Evolutionary conservation across 2,113 vertebrate species (phyloP), one percentile per base, ranked within the genome.

Genomic region (Protomyctophum bolini): DNA sequence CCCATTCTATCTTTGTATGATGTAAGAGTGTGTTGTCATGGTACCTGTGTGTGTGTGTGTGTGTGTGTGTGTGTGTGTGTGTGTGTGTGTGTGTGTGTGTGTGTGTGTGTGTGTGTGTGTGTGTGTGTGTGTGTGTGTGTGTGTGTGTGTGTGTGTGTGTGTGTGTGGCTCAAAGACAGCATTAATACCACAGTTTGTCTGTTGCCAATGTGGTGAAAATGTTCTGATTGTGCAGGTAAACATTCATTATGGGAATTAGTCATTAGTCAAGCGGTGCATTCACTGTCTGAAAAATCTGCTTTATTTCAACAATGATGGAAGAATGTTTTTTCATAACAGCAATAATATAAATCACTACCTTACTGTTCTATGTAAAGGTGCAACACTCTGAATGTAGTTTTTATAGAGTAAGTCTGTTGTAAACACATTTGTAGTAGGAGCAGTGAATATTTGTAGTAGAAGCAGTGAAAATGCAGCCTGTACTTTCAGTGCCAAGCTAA

Each of bases 171-270:
- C 84, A 83, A 21, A 82, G 72, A 77, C 73, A 58, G 69, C 57
- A 60, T 86, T 89, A 81, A 84, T 21, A 74, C 86, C 21, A 86
- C 67, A 72, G 59, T 84, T 86, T 76, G 73, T 58, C 28, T 29
- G 57, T 58, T 58, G 57, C 9, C 21, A 58, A 58, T 21, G 73
- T 69, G 76, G 68, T 78, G 79, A 75, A 79, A 82, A 80, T 70
- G 0, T 73, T 74, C 58, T 54, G 60, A 76, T 80, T 48, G 47
- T n/a, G n/a, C n/a, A n/a, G n/a, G 14, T 8, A 45, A 73, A 66
- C 33, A 67, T 68, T 73, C 65, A 58, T 82, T 84, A 70, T 74
- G 66, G 82, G 80, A 83, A 86, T 6, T 57, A 14, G 58, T 70
- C 71, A 33, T 61, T 63, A 62, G 21, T 41, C 52, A 57, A 14